A percentile compares a stretch with the other conserved stretches of the same genome.
phyloP scores from a whole-genome alignment of 1,140 invertebrate species.

The Chionoecetes opilio region DNA sequence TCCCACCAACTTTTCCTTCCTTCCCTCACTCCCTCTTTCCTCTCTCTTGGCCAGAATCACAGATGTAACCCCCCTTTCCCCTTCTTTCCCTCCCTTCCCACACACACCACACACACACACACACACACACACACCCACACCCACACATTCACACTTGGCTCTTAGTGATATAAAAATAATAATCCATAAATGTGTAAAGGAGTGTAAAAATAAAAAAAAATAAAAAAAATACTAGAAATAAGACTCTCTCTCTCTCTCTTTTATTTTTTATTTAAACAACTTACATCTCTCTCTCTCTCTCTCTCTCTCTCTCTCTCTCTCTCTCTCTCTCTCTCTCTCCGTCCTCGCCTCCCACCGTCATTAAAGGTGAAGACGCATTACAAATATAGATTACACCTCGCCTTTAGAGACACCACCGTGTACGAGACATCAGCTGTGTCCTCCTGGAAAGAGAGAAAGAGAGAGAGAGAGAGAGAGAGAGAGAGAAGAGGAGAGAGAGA shows the following conservation, averaged over 20 bases:
- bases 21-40: no score
- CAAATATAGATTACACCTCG: background rate
- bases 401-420: background rate
- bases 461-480: background rate
- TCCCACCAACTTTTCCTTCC: no score
- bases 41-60: background rate
- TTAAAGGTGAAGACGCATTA: background rate
- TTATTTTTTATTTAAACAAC: background rate
- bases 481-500: background rate
- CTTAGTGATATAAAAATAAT: no score
- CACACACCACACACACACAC: no score
- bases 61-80: no score
- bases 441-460: no score
- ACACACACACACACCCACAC: slow-evolving; percentile 37
- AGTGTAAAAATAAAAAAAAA: no score
- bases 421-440: background rate
- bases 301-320: slow-evolving; percentile 6
- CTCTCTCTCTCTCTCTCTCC: slow-evolving; percentile 61
- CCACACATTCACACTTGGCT: background rate
- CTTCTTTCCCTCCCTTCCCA: no score
- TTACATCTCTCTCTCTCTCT: background rate
- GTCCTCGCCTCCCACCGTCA: slow-evolving; percentile 20
- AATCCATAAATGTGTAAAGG: no score
- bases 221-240: no score
- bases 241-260: background rate